These are phyloP conservation scores for Sciurus vulgaris DNA, from an alignment of 2,797 vertebrate species.

Conservation along the genomic window DNA sequence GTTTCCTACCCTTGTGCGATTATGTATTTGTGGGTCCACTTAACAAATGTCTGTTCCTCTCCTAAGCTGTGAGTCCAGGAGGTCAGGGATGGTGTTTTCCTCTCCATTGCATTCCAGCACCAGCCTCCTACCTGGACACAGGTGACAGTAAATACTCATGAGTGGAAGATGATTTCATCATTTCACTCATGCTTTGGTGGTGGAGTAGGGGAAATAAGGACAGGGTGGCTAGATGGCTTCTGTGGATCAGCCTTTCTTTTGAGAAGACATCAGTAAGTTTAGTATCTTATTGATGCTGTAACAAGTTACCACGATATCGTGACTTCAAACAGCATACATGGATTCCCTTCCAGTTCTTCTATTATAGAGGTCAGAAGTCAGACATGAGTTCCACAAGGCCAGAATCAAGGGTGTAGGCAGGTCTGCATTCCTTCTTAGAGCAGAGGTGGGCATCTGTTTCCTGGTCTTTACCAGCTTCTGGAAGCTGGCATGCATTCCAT, in stretches of 20 bases:
- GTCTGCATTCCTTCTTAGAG: neutral
- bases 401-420: neutral
- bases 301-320: neutral
- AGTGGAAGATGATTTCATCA: neutral
- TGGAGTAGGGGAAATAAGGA: neutral
- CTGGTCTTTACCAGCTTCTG: neutral
- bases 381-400: neutral
- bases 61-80: neutral
- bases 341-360: neutral
- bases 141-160: neutral
- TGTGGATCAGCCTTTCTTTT: neutral
- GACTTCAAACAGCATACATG: neutral
- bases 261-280: neutral
- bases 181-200: neutral
- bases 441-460: neutral
- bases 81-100: neutral
- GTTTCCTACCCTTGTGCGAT: neutral
- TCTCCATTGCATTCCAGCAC: neutral
- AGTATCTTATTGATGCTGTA: neutral
- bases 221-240: neutral
- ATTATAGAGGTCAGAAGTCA: neutral
- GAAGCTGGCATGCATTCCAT: neutral
- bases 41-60: neutral
- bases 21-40: neutral
- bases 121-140: neutral